These are phyloP conservation scores for Clarias batrachus DNA, from an alignment of 2,113 vertebrate species.

Conservation along the genomic window DNA sequence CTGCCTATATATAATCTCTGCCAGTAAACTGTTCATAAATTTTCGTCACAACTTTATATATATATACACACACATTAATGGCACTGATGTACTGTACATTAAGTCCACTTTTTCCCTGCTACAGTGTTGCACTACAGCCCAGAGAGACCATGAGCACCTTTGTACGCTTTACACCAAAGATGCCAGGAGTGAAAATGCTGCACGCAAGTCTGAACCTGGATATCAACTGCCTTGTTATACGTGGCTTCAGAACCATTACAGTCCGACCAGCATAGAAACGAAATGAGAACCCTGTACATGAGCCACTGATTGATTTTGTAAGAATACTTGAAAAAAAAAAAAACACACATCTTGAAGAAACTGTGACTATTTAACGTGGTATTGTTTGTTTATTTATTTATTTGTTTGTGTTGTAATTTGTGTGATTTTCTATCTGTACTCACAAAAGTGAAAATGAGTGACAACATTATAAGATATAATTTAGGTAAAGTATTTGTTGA, in stretches of 20 bases:
- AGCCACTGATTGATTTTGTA: not conserved
- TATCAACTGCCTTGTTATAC: slow-evolving; percentile 7
- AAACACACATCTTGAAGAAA: not conserved
- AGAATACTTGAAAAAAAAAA: not conserved
- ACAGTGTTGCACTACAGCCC: slow-evolving; percentile 35
- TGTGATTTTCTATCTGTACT: not conserved
- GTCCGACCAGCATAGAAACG: slow-evolving; percentile 9
- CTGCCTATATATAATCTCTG: not conserved
- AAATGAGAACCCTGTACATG: not conserved
- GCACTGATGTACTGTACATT: not conserved
- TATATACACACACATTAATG: too few relatives aligned
- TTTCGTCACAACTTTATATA: not conserved
- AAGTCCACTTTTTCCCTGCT: not conserved
- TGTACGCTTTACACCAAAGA: slow-evolving; percentile 37
- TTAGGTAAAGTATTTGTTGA: not conserved
- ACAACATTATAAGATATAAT: not conserved
- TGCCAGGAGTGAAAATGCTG: slow-evolving; percentile 46
- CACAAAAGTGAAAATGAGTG: not conserved
- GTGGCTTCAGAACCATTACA: slow-evolving; percentile 42
- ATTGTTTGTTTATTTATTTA: not conserved
- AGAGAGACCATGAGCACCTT: slow-evolving; percentile 9
- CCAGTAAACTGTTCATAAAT: not conserved
- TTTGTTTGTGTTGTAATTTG: not conserved
- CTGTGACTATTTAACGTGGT: not conserved
- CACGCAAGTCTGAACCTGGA: slow-evolving; percentile 29